Evolutionary conservation across 2,113 vertebrate species (phyloP).

Genomic region (Parotia lawesii): DNA sequence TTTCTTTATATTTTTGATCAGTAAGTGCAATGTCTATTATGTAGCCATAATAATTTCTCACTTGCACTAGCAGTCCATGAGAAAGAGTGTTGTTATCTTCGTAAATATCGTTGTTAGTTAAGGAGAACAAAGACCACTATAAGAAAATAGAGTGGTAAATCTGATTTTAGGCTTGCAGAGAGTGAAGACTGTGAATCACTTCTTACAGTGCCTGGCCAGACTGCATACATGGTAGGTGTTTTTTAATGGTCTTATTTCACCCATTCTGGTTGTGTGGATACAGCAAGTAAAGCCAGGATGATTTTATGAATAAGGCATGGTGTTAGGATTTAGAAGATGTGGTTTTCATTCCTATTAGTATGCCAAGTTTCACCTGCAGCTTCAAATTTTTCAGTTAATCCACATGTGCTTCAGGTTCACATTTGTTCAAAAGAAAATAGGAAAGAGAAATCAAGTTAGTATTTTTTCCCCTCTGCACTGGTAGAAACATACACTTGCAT

Average conservation of each 20-base stretch:
- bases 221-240: background rate
- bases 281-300: background rate
- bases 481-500: background rate
- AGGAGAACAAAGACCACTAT: background rate
- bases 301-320: background rate
- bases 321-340: background rate
- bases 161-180: background rate
- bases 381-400: background rate
- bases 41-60: background rate
- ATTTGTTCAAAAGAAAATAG: constrained; percentile 12
- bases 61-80: background rate
- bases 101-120: background rate
- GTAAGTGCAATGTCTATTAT: background rate
- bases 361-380: background rate
- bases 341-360: background rate
- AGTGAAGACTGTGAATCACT: background rate
- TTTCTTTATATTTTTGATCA: background rate
- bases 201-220: background rate
- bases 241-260: background rate
- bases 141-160: background rate
- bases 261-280: background rate
- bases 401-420: background rate
- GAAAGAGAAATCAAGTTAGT: background rate
- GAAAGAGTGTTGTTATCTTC: background rate
- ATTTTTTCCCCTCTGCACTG: background rate